phyloP scores from a whole-genome alignment of 2,113 vertebrate species.

The Saguinus midas region DNA sequence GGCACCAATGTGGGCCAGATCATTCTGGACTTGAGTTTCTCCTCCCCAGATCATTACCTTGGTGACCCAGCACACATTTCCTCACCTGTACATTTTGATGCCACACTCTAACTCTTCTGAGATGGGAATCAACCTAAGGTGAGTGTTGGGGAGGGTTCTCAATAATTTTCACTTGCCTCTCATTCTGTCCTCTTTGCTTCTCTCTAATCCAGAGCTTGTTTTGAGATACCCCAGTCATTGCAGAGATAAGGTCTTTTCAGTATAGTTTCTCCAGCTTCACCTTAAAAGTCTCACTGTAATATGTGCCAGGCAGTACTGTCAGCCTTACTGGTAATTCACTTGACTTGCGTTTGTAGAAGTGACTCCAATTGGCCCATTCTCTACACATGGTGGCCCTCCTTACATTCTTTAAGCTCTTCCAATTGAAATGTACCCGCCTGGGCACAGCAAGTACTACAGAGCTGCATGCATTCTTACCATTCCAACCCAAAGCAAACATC shows the following conservation, averaged over 20 bases:
- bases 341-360: not conserved
- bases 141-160: accelerated
- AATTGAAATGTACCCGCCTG: accelerated
- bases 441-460: not conserved
- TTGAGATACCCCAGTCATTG: not conserved
- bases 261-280: not conserved
- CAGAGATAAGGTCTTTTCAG: not conserved
- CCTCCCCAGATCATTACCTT: not conserved
- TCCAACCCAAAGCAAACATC: not conserved
- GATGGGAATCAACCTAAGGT: too few relatives aligned
- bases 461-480: not conserved
- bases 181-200: not conserved
- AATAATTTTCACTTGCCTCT: too few relatives aligned
- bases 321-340: not conserved
- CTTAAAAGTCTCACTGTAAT: not conserved
- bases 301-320: too few relatives aligned
- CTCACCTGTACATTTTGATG: accelerated
- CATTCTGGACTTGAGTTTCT: not conserved
- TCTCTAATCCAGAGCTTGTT: not conserved
- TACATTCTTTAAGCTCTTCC: not conserved
- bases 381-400: not conserved
- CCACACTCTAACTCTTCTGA: not conserved
- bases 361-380: not conserved
- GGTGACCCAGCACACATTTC: too few relatives aligned
- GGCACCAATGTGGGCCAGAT: not conserved